Conservation (phyloP, 2,888 invertebrate genomes). For the Caenorhabditis macrosperma region DNA sequence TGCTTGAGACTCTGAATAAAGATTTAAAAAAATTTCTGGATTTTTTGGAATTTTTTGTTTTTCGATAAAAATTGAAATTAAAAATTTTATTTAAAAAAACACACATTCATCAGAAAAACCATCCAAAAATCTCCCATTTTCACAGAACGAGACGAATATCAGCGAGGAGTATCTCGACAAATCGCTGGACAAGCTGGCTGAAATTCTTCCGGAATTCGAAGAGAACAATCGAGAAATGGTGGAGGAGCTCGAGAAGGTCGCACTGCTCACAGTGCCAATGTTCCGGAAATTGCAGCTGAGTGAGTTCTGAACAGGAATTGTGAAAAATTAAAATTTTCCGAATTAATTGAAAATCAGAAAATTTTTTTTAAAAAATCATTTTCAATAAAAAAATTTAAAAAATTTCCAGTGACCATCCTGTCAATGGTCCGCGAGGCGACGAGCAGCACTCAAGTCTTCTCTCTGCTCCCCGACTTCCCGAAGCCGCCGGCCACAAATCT, state of each 20-base stretch:
- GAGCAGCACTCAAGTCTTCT: background rate
- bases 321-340: background rate
- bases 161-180: constrained; percentile 20
- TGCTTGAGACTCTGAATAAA: no score
- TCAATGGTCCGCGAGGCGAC: background rate
- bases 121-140: no score
- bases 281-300: constrained; percentile 24
- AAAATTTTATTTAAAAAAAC: no score
- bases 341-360: no score
- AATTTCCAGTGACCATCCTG: constrained; percentile 20
- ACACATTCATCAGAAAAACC: no score
- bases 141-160: constrained; percentile 8
- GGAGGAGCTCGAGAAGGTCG: constrained; percentile 25
- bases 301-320: constrained; percentile 1
- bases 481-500: constrained; percentile 35
- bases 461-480: constrained; percentile 31
- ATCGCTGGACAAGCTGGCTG: constrained; percentile 14
- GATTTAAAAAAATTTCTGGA: no score
- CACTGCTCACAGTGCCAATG: constrained; percentile 14
- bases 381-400: background rate
- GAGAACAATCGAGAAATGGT: constrained; percentile 20
- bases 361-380: no score
- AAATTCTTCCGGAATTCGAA: constrained; percentile 8
- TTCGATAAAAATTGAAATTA: no score
- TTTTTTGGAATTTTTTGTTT: background rate